Base-by-base conservation (phyloP, 2,797 vertebrate genomes). In the Liparis tanakae region DNA sequence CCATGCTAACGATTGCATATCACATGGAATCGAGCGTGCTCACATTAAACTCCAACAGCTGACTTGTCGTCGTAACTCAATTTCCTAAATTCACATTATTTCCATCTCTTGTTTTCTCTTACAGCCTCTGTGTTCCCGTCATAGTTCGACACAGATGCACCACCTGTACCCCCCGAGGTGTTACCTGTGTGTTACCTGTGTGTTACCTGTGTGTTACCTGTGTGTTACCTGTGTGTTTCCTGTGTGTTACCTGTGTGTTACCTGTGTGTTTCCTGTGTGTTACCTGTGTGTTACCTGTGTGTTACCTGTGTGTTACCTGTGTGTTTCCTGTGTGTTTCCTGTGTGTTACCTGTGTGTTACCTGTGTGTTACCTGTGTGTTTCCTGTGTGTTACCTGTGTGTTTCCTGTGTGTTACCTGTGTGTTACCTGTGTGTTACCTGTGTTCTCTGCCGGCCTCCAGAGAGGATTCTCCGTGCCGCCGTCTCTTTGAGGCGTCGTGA, bases 391-490 rank as follows among this genome's bases (percentile, higher is more conserved):
- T n/a, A n/a, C n/a, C 54, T 53, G 65, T 83, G 79, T 69, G 56
- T 80, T 87, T 74, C 73, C 76, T 65, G 50, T 74, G 67, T 64
- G n/a, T n/a, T n/a, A n/a, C n/a, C n/a, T n/a, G n/a, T n/a, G n/a
- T n/a, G n/a, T n/a, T n/a, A n/a, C n/a, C n/a, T n/a, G n/a, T n/a
- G n/a, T n/a, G n/a, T n/a, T n/a, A n/a, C n/a, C 54, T 53, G 65
- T 83, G 70, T 54, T 81, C 72, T 72, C 39, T 76, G 79, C 72
- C 79, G 68, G 62, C 69, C 78, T 86, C 83, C 80, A 79, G 81
- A 87, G 75, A 87, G 88, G 86, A 91, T 92, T 90, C 70, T 51
- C 85, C 91, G 78, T 92, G 93, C 92, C 91, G 79, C 72, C 88
- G 90, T 91, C 91, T 91, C 84, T 92, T 91, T 71, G 54, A 89